phyloP scores from a whole-genome alignment of 2,888 invertebrate species.

The Volucella bombylans region DNA sequence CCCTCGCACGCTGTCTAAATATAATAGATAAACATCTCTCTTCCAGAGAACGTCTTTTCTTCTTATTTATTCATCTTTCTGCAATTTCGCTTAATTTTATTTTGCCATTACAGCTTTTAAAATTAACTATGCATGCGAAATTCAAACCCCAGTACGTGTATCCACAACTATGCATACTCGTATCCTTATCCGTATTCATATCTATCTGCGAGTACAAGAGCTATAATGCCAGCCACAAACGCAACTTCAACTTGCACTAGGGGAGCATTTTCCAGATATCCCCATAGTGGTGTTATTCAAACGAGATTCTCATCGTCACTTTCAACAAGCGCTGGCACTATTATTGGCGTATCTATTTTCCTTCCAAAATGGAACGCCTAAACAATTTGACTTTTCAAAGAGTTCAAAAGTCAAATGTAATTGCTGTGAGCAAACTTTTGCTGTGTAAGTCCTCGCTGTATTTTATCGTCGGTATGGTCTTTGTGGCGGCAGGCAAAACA shows the following conservation, averaged over 20 bases:
- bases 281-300: conserved; percentile 5
- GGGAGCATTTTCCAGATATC: conserved; percentile 29
- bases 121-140: conserved; percentile 24
- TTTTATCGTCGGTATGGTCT: background rate
- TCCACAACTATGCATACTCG: background rate
- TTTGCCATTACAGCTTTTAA: conserved; percentile 37
- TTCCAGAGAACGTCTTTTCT: no score
- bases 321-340: no score
- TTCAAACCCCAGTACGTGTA: background rate
- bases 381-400: conserved; percentile 41
- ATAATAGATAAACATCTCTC: no score
- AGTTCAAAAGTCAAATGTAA: conserved; percentile 64
- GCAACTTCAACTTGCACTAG: conserved; percentile 33
- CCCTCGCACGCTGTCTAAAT: no score
- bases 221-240: no score
- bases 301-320: background rate
- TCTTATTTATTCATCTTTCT: background rate
- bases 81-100: conserved; percentile 17
- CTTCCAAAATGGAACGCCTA: conserved; percentile 43
- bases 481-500: background rate
- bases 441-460: background rate
- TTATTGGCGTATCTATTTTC: no score
- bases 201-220: no score
- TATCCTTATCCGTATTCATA: no score
- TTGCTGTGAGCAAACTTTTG: conserved; percentile 36